A percentile compares a stretch with the other conserved stretches of the same genome.
phyloP scores from a whole-genome alignment of 2,888 invertebrate genomes.

The Troides aeacus region DNA sequence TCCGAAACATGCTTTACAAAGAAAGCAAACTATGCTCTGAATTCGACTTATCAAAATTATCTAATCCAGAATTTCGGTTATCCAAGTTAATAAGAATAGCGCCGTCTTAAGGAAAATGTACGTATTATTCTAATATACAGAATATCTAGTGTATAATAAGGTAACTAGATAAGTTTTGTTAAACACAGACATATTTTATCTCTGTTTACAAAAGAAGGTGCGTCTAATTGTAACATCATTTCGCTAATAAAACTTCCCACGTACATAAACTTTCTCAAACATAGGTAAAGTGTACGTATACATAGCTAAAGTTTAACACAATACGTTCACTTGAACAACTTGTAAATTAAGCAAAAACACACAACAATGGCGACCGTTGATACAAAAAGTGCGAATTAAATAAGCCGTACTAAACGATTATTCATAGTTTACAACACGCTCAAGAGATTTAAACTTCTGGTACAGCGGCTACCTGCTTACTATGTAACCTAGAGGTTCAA shows the following conservation, averaged over 20 bases:
- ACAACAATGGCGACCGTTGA: slow-evolving; percentile 37
- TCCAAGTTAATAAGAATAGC: no score
- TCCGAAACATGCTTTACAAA: no score
- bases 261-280: slow-evolving; percentile 19
- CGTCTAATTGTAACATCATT: slow-evolving; percentile 12
- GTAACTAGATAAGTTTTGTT: not conserved
- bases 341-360: slow-evolving; percentile 42
- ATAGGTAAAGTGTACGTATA: slow-evolving; percentile 2
- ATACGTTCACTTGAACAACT: slow-evolving; percentile 34
- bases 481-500: not conserved
- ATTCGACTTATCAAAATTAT: no score
- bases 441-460: no score
- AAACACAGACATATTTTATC: not conserved
- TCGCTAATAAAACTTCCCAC: slow-evolving; percentile 11
- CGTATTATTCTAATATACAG: not conserved
- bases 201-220: not conserved
- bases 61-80: no score
- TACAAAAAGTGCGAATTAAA: slow-evolving; percentile 38
- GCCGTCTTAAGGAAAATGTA: not conserved
- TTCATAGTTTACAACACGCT: slow-evolving; percentile 39
- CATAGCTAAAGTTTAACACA: slow-evolving; percentile 9
- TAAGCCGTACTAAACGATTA: slow-evolving; percentile 42
- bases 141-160: not conserved
- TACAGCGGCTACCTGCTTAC: no score
- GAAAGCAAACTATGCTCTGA: no score